Base-by-base conservation (phyloP, 2,113 vertebrate genomes). In the Trogon melanurus region DNA sequence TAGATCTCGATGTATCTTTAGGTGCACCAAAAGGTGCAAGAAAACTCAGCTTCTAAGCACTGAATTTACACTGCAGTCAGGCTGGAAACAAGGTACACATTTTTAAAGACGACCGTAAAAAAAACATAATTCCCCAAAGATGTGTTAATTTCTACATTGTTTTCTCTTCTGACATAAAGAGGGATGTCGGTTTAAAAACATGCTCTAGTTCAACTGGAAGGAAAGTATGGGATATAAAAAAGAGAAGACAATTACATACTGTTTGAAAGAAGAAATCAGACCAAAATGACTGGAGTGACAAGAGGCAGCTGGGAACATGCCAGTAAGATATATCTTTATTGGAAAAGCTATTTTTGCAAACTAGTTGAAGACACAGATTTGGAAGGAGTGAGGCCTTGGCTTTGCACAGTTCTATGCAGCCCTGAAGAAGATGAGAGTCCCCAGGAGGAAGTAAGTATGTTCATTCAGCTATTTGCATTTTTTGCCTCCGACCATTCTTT, bases 291-390 rank as follows among this genome's bases (percentile, higher is more conserved):
- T 71, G 15, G 36, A 92, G 51, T 58, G 58, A 73, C n/a, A 73
- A 73, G 11, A 89, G 21, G 44, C 17, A 79, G 41, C 27, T n/a
- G 36, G 15, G n/a, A 88, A 83, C 5, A 26, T 32, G 19, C 7
- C 71, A 80, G 30, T 41, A 80, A 92, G 67, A 92, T 32, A 47
- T 6, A 80, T 83, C 83, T 85, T 83, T 85, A 36, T 13, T 80
- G 22, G 30, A 88, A 94, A 95, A 69, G 5, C n/a, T 85, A 51
- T 32, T 94, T 90, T 79, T 89, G 64, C 34, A 69, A 88, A 91
- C 9, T 27, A 71, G 34, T 56, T 67, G 14, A 82, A 89, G 34
- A 88, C 15, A 75, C 5, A 50, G 36, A 69, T 69, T 85, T 70
- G 38, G 41, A 67, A 47, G 1, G 1, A 89, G 18, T 53, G 48